phyloP scores from a whole-genome alignment of 2,113 vertebrate species.

The Heliornis fulica region DNA sequence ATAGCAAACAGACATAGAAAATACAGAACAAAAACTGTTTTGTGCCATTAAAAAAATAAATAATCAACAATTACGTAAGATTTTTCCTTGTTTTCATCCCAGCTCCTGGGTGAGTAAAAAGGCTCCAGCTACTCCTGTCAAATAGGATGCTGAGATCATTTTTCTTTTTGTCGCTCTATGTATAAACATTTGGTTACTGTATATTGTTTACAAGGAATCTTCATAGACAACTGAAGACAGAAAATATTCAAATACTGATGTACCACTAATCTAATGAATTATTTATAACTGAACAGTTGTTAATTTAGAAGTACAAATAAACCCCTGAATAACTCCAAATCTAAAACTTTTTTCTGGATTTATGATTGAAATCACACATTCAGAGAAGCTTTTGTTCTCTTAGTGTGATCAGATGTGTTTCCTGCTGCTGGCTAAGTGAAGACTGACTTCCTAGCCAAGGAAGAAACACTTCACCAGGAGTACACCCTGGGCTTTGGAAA shows the following conservation, averaged over 20 bases:
- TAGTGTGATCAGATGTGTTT: fast-evolving
- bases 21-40: background rate
- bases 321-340: background rate
- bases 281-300: background rate
- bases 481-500: conserved; percentile 12
- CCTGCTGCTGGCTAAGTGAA: background rate
- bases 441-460: background rate
- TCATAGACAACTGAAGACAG: background rate
- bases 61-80: background rate
- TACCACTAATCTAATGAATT: no score
- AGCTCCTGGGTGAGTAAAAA: background rate
- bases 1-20: background rate
- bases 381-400: background rate
- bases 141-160: background rate
- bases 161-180: background rate
- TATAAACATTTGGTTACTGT: background rate
- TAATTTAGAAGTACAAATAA: background rate
- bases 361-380: background rate
- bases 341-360: background rate
- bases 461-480: background rate
- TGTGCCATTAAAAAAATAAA: background rate
- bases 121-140: background rate
- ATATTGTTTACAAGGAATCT: background rate
- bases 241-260: background rate
- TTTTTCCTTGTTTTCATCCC: background rate